Conservation (phyloP, 1,140 invertebrate species). For the Araneus ventricosus region DNA sequence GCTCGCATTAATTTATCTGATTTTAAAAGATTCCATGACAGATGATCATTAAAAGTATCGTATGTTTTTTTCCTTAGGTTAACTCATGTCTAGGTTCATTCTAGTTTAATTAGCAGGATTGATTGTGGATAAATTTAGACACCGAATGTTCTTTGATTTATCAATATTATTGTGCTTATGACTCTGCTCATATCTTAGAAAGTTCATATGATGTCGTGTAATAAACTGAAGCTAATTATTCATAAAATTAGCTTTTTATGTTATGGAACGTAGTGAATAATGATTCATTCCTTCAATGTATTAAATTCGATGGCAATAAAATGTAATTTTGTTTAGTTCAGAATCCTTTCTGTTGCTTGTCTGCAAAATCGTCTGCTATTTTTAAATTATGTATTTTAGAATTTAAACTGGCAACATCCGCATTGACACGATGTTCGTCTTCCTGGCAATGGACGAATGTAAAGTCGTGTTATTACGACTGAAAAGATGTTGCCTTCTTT, state of each 20-base stretch:
- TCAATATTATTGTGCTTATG: background rate
- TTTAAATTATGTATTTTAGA: background rate
- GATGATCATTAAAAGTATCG: too few relatives aligned
- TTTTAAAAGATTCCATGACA: too few relatives aligned
- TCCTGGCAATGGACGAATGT: background rate
- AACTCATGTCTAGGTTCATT: too few relatives aligned
- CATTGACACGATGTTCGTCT: conserved; percentile 9
- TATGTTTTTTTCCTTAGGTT: too few relatives aligned
- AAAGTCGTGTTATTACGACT: background rate
- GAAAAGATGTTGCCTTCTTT: background rate
- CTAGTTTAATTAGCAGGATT: too few relatives aligned
- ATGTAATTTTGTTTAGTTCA: too few relatives aligned
- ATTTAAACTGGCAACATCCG: conserved; percentile 15
- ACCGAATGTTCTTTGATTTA: too few relatives aligned
- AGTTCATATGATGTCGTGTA: too few relatives aligned
- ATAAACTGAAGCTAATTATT: background rate
- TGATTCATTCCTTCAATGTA: background rate
- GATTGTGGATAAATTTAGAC: too few relatives aligned
- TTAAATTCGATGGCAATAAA: background rate
- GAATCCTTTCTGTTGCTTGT: background rate
- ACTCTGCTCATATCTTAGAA: background rate
- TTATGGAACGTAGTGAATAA: background rate
- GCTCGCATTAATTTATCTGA: too few relatives aligned
- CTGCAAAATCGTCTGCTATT: background rate
- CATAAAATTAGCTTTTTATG: background rate